Conservation (phyloP, 2,888 invertebrate species). For the Adelognathus sp. region DNA sequence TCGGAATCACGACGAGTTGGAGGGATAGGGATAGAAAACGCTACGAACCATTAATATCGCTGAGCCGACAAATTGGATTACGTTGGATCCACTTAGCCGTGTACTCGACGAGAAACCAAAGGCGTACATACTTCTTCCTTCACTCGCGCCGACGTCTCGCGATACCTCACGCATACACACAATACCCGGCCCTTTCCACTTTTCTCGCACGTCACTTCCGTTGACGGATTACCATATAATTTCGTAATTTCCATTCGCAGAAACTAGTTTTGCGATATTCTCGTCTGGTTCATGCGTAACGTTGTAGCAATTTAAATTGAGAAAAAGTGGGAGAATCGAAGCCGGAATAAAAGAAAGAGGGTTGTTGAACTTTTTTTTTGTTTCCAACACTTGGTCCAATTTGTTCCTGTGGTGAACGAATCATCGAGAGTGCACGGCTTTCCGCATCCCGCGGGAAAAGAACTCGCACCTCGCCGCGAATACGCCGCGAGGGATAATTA, state of each 20-base stretch:
- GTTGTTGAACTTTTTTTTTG: slow-evolving; percentile 6
- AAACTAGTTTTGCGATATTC: slow-evolving; percentile 10
- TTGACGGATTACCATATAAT: slow-evolving; percentile 67
- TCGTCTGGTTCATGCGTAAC: background rate
- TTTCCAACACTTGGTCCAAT: slow-evolving; percentile 13
- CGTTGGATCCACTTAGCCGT: slow-evolving; percentile 70
- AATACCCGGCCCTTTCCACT: background rate
- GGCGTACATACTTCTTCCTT: slow-evolving; percentile 37
- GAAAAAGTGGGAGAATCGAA: slow-evolving; percentile 31
- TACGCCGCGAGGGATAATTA: slow-evolving; percentile 60
- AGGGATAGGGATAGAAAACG: slow-evolving; percentile 57
- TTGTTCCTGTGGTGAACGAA: slow-evolving; percentile 31
- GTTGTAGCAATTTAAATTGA: slow-evolving; percentile 12
- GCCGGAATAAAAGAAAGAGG: background rate
- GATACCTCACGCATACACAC: slow-evolving; percentile 19
- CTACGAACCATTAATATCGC: slow-evolving; percentile 74
- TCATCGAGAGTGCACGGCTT: slow-evolving; percentile 19
- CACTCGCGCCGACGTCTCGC: slow-evolving; percentile 54
- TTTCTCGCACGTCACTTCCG: slow-evolving; percentile 31
- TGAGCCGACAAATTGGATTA: slow-evolving; percentile 74
- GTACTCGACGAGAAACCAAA: slow-evolving; percentile 55
- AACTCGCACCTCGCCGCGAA: slow-evolving; percentile 8
- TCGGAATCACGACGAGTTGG: slow-evolving; percentile 59
- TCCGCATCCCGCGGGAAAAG: slow-evolving; percentile 12
- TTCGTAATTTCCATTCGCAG: slow-evolving; percentile 51